These are phyloP conservation scores for Sebastes minor DNA, from an alignment of 2,797 vertebrate species.

Conservation along the genomic window DNA sequence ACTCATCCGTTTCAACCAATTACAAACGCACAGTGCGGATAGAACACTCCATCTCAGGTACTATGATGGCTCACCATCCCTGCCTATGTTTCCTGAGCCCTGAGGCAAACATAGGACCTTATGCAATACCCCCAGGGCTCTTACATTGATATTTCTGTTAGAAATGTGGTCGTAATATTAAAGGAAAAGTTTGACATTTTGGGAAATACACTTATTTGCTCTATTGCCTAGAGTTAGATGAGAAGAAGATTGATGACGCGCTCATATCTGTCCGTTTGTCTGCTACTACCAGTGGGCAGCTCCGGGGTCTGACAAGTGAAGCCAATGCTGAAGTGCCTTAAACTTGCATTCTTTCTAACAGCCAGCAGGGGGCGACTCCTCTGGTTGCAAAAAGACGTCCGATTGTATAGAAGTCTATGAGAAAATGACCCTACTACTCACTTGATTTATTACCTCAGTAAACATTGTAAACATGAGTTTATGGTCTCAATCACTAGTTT, in stretches of 20 bases:
- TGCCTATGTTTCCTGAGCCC: constrained; percentile 71
- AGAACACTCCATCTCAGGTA: constrained; percentile 91
- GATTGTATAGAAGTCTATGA: too few relatives aligned
- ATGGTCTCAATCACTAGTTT: fast-evolving
- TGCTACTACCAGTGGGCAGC: too few relatives aligned
- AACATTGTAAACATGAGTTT: too few relatives aligned
- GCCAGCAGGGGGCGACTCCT: too few relatives aligned
- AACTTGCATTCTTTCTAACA: too few relatives aligned
- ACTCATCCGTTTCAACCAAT: constrained; percentile 89
- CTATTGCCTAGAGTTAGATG: not conserved
- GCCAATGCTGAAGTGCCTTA: too few relatives aligned
- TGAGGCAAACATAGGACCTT: constrained; percentile 81
- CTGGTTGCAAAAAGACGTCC: too few relatives aligned
- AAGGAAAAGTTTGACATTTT: constrained; percentile 41
- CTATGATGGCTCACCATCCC: constrained; percentile 84
- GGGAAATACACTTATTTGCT: not conserved
- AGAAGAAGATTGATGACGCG: not conserved
- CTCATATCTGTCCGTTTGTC: not conserved
- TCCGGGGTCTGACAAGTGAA: too few relatives aligned
- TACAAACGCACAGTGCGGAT: constrained; percentile 89
- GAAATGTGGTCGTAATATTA: constrained; percentile 39
- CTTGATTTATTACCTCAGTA: too few relatives aligned
- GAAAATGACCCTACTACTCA: too few relatives aligned
- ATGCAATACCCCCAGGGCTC: constrained; percentile 50
- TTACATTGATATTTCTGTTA: constrained; percentile 34